These are phyloP conservation scores for Hydropotes inermis DNA, from an alignment of 2,113 vertebrate genomes.

Conservation along the genomic window DNA sequence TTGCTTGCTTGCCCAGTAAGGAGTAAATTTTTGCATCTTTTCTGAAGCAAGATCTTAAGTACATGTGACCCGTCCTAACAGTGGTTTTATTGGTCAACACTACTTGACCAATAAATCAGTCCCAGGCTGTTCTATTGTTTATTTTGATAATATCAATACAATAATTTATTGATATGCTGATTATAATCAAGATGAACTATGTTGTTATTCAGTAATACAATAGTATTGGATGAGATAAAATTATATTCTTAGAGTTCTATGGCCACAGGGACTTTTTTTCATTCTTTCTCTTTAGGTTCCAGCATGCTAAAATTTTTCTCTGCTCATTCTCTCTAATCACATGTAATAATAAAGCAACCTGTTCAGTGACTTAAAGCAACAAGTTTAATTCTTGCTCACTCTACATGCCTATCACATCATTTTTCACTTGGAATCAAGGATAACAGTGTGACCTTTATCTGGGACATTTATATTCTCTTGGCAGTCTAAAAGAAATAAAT, in stretches of 20 bases:
- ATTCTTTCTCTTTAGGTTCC: background rate
- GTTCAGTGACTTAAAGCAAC: background rate
- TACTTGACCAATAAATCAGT: background rate
- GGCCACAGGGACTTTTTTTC: background rate
- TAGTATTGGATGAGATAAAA: background rate
- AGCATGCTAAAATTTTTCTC: background rate
- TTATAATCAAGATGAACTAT: background rate
- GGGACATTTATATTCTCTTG: background rate
- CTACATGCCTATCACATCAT: background rate
- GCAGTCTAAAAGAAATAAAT: background rate
- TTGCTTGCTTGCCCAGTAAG: background rate
- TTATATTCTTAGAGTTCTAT: background rate
- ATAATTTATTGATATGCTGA: background rate
- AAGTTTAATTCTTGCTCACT: background rate
- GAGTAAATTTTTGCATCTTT: background rate
- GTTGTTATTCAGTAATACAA: background rate
- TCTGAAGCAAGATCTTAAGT: background rate
- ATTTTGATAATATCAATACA: background rate
- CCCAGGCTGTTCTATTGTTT: background rate
- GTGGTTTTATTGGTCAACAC: background rate
- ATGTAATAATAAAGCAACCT: background rate
- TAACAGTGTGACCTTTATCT: background rate
- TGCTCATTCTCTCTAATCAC: background rate
- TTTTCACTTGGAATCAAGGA: background rate
- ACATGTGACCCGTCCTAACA: background rate